Evolutionary conservation across 1,140 invertebrate genomes (phyloP).

Genomic region (Platorchestia sp.): DNA sequence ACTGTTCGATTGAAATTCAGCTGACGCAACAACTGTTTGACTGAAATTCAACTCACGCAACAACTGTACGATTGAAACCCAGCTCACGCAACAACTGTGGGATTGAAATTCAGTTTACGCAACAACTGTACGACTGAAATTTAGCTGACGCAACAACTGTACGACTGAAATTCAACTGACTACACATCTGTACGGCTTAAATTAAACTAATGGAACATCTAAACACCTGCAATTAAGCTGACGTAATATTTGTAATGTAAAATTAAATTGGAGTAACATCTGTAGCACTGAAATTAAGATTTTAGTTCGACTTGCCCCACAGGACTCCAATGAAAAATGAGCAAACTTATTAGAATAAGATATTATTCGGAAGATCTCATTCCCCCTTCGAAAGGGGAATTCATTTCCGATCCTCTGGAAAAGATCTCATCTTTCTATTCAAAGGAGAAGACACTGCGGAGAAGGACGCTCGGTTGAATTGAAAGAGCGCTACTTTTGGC

Average conservation of each 20-base stretch:
- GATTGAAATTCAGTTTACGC: too few species aligned
- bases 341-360: background rate
- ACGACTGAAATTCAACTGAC: too few species aligned
- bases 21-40: too few species aligned
- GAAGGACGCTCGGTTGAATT: background rate
- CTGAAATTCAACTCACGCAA: background rate
- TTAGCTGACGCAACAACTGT: too few species aligned
- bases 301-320: background rate
- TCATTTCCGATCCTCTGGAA: background rate
- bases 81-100: too few species aligned
- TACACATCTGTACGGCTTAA: too few species aligned
- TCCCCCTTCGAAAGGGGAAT: background rate
- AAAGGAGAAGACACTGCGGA: background rate
- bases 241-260: too few species aligned
- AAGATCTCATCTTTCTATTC: background rate
- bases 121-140: background rate
- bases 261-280: too few species aligned
- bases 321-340: background rate
- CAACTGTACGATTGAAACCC: background rate
- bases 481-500: background rate
- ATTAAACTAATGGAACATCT: too few species aligned
- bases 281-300: background rate
- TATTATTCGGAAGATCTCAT: background rate
- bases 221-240: too few species aligned
- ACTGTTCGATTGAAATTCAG: too few species aligned